These are phyloP conservation scores for Trichonephila clavipes DNA, from an alignment of 1,140 invertebrate species.

Conservation along the genomic window DNA sequence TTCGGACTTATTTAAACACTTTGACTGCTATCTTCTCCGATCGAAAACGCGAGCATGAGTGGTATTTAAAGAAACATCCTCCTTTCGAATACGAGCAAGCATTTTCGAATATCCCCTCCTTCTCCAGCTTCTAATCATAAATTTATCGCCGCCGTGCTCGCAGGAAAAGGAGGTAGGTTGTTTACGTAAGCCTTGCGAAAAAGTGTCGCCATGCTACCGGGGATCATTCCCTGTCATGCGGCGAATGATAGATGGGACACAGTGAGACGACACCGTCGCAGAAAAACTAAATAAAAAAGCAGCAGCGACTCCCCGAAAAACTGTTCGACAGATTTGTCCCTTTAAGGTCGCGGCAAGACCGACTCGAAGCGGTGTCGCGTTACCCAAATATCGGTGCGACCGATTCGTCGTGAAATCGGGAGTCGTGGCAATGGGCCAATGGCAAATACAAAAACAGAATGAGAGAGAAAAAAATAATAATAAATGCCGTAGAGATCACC, in stretches of 20 bases:
- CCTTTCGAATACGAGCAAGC: not conserved
- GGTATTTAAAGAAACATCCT: conserved; percentile 41
- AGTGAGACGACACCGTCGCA: conserved; percentile 67
- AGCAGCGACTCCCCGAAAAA: conserved; percentile 31
- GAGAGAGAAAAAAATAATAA: conserved; percentile 42
- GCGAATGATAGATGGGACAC: conserved; percentile 65
- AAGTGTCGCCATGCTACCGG: conserved; percentile 47
- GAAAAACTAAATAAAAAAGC: conserved; percentile 27
- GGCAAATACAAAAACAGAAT: conserved; percentile 1
- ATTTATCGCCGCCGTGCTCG: conserved; percentile 53
- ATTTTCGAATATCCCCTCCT: not conserved
- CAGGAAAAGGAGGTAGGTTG: conserved; percentile 14
- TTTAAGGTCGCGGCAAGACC: conserved; percentile 58
- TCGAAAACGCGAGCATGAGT: not conserved
- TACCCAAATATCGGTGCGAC: conserved; percentile 65
- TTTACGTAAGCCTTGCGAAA: conserved; percentile 55
- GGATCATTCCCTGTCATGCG: conserved; percentile 45
- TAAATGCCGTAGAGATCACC: conserved; percentile 61
- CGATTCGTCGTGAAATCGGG: conserved; percentile 56
- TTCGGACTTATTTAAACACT: not conserved
- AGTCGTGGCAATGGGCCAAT: conserved; percentile 67
- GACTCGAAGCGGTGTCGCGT: conserved; percentile 47
- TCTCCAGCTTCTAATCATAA: conserved; percentile 54
- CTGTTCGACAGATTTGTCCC: conserved; percentile 71
- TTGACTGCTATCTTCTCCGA: not conserved